A percentile compares a stretch with the other conserved stretches of the same genome.
Evolutionary conservation across 2,797 vertebrate species (phyloP).

Genomic region (Bucorvus abyssinicus): DNA sequence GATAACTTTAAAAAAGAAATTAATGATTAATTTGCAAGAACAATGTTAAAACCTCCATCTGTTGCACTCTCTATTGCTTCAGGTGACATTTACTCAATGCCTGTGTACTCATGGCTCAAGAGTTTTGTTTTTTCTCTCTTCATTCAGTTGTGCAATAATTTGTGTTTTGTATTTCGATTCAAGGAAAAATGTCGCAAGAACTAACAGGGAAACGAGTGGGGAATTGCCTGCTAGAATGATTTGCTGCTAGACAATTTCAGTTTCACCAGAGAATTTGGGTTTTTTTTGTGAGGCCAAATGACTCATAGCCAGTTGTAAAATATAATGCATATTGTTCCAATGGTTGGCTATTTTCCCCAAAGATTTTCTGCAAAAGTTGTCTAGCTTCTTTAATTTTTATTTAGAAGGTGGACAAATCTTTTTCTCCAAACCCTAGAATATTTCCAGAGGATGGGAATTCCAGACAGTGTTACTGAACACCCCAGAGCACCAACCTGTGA

Average conservation of each 20-base stretch:
- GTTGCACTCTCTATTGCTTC: neutral
- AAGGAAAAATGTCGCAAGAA: neutral
- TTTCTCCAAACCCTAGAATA: neutral
- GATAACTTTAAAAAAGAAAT: neutral
- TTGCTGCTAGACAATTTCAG: neutral
- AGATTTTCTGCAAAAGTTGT: neutral
- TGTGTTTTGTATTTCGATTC: neutral
- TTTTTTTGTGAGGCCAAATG: neutral
- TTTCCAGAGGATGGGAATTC: neutral
- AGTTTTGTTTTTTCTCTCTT: neutral
- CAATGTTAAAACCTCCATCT: neutral
- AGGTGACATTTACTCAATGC: constrained; percentile 11
- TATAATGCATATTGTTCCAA: neutral
- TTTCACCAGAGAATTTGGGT: neutral
- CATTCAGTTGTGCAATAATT: neutral
- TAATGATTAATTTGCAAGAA: constrained; percentile 8
- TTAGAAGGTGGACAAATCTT: neutral
- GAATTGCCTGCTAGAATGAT: neutral
- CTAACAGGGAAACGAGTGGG: neutral
- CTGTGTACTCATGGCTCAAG: neutral
- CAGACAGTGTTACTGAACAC: neutral
- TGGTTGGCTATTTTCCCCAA: neutral
- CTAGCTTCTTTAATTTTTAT: neutral
- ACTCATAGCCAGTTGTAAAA: neutral
- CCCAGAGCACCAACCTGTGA: neutral